Conservation (phyloP, 2,113 vertebrate species). For the Pyxicephalus adspersus region DNA sequence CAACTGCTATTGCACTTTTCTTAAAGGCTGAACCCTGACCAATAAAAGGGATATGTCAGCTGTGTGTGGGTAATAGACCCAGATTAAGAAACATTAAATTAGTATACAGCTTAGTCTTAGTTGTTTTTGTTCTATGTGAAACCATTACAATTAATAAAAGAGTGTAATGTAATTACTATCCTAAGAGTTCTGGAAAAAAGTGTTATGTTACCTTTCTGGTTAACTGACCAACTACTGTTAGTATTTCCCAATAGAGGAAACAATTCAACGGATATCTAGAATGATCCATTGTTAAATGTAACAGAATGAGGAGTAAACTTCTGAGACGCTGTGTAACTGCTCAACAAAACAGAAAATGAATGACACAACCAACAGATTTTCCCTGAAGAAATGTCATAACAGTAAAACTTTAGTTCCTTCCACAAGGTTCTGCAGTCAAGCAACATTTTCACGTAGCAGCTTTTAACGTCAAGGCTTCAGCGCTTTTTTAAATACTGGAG, state of each 20-base stretch:
- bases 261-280: neutral
- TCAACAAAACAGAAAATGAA: slow-evolving; percentile 52
- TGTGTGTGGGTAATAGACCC: too few relatives aligned
- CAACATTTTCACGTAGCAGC: slow-evolving; percentile 68
- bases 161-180: too few relatives aligned
- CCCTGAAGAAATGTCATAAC: slow-evolving; percentile 74
- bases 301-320: slow-evolving; percentile 7
- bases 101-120: too few relatives aligned
- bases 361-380: slow-evolving; percentile 65
- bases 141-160: too few relatives aligned
- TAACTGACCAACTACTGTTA: neutral
- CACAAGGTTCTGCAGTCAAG: slow-evolving; percentile 52
- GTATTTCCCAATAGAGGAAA: slow-evolving; percentile 5
- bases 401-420: slow-evolving; percentile 64
- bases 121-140: too few relatives aligned
- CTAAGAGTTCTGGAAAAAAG: too few relatives aligned
- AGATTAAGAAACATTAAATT: too few relatives aligned
- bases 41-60: too few relatives aligned
- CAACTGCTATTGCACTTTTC: too few relatives aligned
- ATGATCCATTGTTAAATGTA: neutral
- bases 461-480: slow-evolving; percentile 72
- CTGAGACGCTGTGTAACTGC: slow-evolving; percentile 52
- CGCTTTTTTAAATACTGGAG: slow-evolving; percentile 72
- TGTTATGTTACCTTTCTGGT: too few relatives aligned
- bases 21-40: too few relatives aligned